These are phyloP conservation scores for Drosophila guanche DNA, from an alignment of 1,140 invertebrate species.

Conservation along the genomic window DNA sequence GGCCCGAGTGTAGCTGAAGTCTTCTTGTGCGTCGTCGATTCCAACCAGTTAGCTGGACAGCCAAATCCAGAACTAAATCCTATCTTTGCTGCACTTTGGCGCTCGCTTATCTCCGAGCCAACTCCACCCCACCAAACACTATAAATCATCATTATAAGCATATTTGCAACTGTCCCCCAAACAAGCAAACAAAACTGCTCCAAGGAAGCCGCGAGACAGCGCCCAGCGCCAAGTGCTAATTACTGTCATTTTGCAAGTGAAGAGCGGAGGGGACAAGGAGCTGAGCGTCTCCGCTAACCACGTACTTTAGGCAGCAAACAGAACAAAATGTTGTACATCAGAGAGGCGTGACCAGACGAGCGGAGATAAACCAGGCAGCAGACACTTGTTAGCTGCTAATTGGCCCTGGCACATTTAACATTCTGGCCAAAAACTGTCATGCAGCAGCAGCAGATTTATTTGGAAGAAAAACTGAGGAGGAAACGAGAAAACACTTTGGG, in stretches of 20 bases:
- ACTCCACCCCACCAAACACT: slow-evolving; percentile 10
- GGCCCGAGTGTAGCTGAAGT: no score
- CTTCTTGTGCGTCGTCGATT: background rate
- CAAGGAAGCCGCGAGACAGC: background rate
- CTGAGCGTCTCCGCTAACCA: slow-evolving; percentile 19
- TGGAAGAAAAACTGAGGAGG: no score
- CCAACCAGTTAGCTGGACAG: background rate
- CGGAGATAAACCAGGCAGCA: slow-evolving; percentile 28
- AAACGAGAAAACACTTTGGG: no score
- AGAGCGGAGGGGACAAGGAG: background rate
- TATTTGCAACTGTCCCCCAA: slow-evolving; percentile 35
- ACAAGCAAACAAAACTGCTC: slow-evolving; percentile 9
- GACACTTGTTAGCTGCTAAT: slow-evolving; percentile 56
- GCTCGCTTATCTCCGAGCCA: background rate
- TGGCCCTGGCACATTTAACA: slow-evolving; percentile 18
- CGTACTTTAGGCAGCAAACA: slow-evolving; percentile 32
- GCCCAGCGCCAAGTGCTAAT: slow-evolving; percentile 46
- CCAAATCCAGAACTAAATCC: no score
- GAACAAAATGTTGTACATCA: slow-evolving; percentile 23
- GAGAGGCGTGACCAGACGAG: slow-evolving; percentile 45
- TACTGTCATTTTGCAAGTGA: slow-evolving; percentile 54
- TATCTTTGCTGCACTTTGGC: slow-evolving; percentile 22
- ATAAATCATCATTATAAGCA: slow-evolving; percentile 54
- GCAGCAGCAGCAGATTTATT: background rate
- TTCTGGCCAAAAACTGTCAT: slow-evolving; percentile 13